phyloP scores from a whole-genome alignment of 92 coral and sea anemone species.

The Heteractis magnifica region DNA sequence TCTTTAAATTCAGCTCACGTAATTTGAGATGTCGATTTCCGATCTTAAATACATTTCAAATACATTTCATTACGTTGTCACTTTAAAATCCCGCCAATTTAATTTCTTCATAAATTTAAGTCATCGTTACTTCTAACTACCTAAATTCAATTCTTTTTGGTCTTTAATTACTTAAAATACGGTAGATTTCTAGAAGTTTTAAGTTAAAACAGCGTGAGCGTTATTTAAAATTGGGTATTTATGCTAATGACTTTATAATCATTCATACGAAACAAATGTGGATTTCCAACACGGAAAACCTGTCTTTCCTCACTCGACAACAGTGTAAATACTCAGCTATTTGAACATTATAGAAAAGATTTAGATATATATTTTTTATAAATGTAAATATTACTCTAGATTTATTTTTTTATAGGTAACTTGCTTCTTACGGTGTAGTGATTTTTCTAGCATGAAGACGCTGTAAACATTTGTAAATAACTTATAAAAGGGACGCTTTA shows the following conservation, averaged over 20 bases:
- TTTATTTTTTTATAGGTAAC: slow-evolving; percentile 4
- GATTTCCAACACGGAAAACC: neutral
- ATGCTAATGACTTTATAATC: neutral
- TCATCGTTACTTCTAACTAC: neutral
- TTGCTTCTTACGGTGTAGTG: neutral
- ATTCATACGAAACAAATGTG: neutral
- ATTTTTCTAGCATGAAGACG: neutral
- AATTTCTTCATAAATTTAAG: neutral
- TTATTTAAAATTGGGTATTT: slow-evolving; percentile 1
- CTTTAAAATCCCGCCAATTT: slow-evolving; percentile 28
- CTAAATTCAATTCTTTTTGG: neutral
- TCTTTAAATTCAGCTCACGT: slow-evolving; percentile 30
- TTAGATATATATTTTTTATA: neutral
- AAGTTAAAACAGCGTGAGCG: slow-evolving; percentile 1
- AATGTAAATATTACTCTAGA: neutral
- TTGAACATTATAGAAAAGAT: neutral
- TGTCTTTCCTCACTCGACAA: neutral
- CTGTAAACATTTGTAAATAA: neutral
- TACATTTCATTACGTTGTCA: slow-evolving; percentile 1
- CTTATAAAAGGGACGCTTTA: neutral
- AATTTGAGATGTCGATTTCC: slow-evolving; percentile 14
- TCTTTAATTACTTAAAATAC: neutral
- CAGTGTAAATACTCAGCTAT: neutral
- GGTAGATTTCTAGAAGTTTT: slow-evolving; percentile 2
- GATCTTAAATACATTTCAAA: neutral